Base-by-base conservation (phyloP, 2,797 vertebrate species). In the Melanogrammus aeglefinus region DNA sequence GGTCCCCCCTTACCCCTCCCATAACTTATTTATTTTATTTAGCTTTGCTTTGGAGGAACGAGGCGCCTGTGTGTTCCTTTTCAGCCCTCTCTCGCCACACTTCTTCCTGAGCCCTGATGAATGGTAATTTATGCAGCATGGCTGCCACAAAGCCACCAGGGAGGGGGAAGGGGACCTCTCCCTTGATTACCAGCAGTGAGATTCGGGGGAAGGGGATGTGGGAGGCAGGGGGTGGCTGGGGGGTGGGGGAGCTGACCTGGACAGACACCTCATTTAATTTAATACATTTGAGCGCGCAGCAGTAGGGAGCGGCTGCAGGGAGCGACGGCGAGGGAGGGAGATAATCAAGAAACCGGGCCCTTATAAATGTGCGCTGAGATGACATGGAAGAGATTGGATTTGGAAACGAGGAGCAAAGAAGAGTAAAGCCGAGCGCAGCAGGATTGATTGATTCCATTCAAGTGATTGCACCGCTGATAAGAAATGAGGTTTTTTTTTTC, bases 211-310 rank as follows among this genome's bases (percentile, higher is more conserved):
- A 63, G n/a, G 57, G 57, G 57, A n/a, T 63, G 57, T n/a, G n/a
- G 57, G 57, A 63, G 57, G 90, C 91, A 84, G 88, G 91, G 88
- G 88, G 90, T 79, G 77, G 83, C 81, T 39, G 38, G 38, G 38
- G 82, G 86, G 88, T 93, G 90, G 90, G 90, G 93, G 95, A 95
- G 94, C 92, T 93, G 95, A 94, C 94, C 95, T 95, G 95, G 93
- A 91, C 93, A 96, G 96, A 95, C 95, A 96, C 95, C 95, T 96
- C 95, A 94, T 97, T 97, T 97, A 96, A 96, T 96, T 96, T 96
- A 96, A 97, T 96, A 95, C 94, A 95, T 95, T 91, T 93, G 92
- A 93, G 89, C 93, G 92, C 92, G 90, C 92, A 90, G 86, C 91
- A 90, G 93, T 85, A 81, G 93, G 93, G 95, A 93, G 90, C 92